Base-by-base conservation (phyloP, 2,888 invertebrate genomes). In the Apodemia zela region DNA sequence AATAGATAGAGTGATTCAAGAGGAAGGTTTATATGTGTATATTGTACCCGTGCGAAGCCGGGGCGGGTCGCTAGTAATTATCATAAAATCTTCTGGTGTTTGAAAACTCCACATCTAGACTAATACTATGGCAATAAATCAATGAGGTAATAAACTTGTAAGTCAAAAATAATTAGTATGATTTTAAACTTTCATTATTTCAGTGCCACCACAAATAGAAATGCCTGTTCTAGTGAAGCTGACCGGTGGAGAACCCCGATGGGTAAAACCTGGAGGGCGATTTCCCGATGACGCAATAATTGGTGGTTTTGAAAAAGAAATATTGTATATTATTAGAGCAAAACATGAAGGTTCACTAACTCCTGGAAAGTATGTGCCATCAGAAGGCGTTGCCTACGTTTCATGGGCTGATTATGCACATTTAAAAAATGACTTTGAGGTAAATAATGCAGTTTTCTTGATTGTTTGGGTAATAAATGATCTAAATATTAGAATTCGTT, bases 321-420 rank as follows among this genome's bases (percentile, higher is more conserved):
- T 66, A 18, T 45, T 71, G 11, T 96, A 93, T 74, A 93, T 96
- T 3, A 94, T 95, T 17, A 93, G 97, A 73, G 95, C 95, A 2
- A 82, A 84, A 18, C 95, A 95, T 77, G 94, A 94, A 70, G 95
- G 95, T 10, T 95, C 94, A 17, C 79, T 96, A 49, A 93, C 97
- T 68, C 97, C 97, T 61, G 97, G 97, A 25, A 96, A 97, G 82
- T 93, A 95, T 69, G 92, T 95, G 59, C 94, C 95, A 6, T 94
- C 95, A 15, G 94, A 95, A 75, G 94, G 94, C 11, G 89, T 93
- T 0, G 94, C 94, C 68, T 97, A 95, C 75, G 82, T 97, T 13
- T 84, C 69, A n/a, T 69, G 96, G 95, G 97, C 96, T 18, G 96
- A 96, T 17, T 90, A 82, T 15, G 95, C 95, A 72, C 94, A 96